Evolutionary conservation across 2,888 invertebrate species (phyloP), one percentile per base, ranked within the genome.

Genomic region (Muschampia plurimacula): DNA sequence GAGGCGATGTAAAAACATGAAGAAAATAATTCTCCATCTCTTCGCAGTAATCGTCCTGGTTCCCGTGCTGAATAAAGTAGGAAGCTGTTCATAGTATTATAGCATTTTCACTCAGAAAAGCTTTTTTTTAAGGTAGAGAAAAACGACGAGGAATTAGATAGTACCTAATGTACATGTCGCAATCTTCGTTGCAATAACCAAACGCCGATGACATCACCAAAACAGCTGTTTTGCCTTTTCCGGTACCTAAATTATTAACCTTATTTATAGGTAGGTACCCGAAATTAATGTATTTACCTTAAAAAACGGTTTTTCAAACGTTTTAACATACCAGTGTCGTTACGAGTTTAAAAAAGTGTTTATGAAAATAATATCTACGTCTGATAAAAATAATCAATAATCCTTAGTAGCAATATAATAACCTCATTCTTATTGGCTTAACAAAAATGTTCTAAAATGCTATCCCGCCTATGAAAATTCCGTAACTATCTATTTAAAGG

Each of bases 191-290:
- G 62, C 66, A 67, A 67, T 55, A 67, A 55, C 66, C 22, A 55
- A 67, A 67, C 66, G 66, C 22, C 52, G 13, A 39, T 55, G 55
- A 67, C 66, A 66, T 52, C 66, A 66, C 15, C 36, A 66, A 67
- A 67, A 67, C 67, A 67, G 67, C 67, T 67, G 67, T 60, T 67
- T 57, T 55, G 10, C 0, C 39, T 41, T 28, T 39, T 67, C 67
- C 67, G 67, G 67, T 55, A 7, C 22, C 22, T 22, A 22, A 55
- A 13, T 39, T 55, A 22, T 36, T 60, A 39, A 22, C 15, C 39
- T n/a, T 9, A 67, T 57, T 28, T 39, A 22, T 22, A 22, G 22
- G 13, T 22, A 22, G 22, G 13, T 32, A 39, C 22, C 12, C 55
- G 12, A 22, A 67, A 41, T 55, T 22, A 41, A 22, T 57, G 7